Evolutionary conservation across 2,113 vertebrate species (phyloP), one percentile per base, ranked within the genome.

Genomic region (Lophotis ruficrista): DNA sequence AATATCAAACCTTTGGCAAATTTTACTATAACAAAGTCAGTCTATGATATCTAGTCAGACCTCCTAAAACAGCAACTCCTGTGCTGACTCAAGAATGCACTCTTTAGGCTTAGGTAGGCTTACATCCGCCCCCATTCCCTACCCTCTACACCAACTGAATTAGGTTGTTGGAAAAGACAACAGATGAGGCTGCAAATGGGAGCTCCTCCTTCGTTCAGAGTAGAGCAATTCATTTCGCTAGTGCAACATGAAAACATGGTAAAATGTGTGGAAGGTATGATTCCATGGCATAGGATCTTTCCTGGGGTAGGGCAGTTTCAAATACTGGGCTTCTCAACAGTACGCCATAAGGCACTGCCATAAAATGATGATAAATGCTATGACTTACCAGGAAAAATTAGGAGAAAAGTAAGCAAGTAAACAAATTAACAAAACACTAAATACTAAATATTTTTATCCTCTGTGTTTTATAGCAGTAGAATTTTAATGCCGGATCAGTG

Each of bases 201-300:
- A 86, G 20, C 2, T 69, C 8, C 38, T 77, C 20, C 20, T 19
- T 31, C 33, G 6, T 27, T 83, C 10, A 10, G 4, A 60, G 25
- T 33, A 79, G 24, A 65, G 24, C 3, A 0, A 3, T 37, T 14
- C 16, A 31, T 16, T 62, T 56, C 24, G 23, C 66, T 14, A 38
- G 5, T 6, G 33, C n/a, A 76, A n/a, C 3, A 11, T 6, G 37
- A 58, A 87, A 83, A 78, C 8, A 5, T 4, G 8, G 12, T n/a
- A 41, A 75, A 79, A 83, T 4, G 6, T 7, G 22, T 58, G 22
- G 13, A 62, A 73, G n/a, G 7, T 71, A 41, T 14, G 9, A 56
- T 76, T 47, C 58, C 33, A 27, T 0, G 2, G 30, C 15, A 54
- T 0, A 1, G 0, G 0, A 14, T 10, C 28, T 38, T 28, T 68